These are phyloP conservation scores for Globicephala melas DNA, from an alignment of 2,113 vertebrate species.

Conservation along the genomic window DNA sequence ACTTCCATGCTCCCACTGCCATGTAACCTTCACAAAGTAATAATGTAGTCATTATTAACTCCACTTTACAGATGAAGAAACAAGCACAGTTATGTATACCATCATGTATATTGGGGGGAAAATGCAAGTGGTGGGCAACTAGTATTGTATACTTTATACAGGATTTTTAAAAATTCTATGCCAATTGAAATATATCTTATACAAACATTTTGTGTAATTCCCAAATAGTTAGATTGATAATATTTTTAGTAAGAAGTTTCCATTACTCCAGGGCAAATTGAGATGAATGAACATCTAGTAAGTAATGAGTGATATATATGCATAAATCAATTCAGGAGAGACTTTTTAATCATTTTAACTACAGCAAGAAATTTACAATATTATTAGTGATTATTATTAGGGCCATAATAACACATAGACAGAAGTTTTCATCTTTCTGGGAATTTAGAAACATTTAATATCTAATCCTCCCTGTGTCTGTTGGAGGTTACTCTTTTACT, in stretches of 20 bases:
- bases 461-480: neutral
- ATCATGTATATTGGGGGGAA: neutral
- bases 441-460: conserved; percentile 41
- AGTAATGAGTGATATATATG: conserved; percentile 48
- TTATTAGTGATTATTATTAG: conserved; percentile 55
- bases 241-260: conserved; percentile 51
- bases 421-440: conserved; percentile 48
- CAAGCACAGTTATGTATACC: neutral
- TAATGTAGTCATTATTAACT: neutral
- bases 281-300: conserved; percentile 63
- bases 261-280: conserved; percentile 49
- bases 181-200: neutral
- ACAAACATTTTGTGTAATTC: conserved; percentile 51
- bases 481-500: neutral
- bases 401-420: conserved; percentile 20
- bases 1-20: neutral
- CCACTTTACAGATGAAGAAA: neutral
- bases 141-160: neutral
- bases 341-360: conserved; percentile 62
- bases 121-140: neutral
- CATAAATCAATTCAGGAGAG: conserved; percentile 59
- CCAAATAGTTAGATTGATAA: conserved; percentile 35
- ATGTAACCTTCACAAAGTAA: neutral
- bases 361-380: conserved; percentile 36
- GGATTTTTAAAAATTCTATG: neutral